Base-by-base conservation (phyloP, 2,888 invertebrate species). In the Pterostichus madidus region DNA sequence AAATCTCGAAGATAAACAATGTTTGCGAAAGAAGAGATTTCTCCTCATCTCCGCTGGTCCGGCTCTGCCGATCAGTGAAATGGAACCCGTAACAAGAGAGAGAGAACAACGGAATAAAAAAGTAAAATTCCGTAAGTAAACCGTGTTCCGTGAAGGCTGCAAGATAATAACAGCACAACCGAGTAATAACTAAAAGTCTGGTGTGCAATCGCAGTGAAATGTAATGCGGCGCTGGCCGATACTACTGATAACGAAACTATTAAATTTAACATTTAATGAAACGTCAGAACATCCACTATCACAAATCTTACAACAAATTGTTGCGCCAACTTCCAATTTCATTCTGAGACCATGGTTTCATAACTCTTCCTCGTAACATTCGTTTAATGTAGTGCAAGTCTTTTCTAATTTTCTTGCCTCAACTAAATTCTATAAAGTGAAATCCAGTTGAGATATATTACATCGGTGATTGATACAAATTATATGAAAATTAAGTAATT, bases 51-150 rank as follows among this genome's bases (percentile, higher is more conserved):
- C 39, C 17, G 15, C 17, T 13, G 56, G 56, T 56, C 56, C 56
- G 56, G 4, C 56, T 56, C 56, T 71, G 68, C 39, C 39, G 68
- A 49, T 10, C 80, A 80, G 80, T 80, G 80, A 68, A 80, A 80
- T 80, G 80, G 80, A 80, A 80, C 79, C 49, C 64, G 44, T 59
- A 71, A 71, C 76, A 53, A 53, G 76, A 76, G 76, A 76, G 76
- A 35, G 39, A 39, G 76, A 68, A 68, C 68, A 68, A 44, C 44
- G 44, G 35, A 68, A 35, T 56, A 76, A 76, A 76, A 68, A 76
- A 56, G 32, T 76, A 32, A 76, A 76, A 76, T 76, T 56, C 31
- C 32, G 24, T 56, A 17, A 44, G 39, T 44, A 53, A 76, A 52
- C 76, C 53, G 53, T 53, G 76, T 76, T 76, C 76, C 76, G 53